Conservation (phyloP, 2,888 invertebrate genomes). For the Isotomurus palustris region DNA sequence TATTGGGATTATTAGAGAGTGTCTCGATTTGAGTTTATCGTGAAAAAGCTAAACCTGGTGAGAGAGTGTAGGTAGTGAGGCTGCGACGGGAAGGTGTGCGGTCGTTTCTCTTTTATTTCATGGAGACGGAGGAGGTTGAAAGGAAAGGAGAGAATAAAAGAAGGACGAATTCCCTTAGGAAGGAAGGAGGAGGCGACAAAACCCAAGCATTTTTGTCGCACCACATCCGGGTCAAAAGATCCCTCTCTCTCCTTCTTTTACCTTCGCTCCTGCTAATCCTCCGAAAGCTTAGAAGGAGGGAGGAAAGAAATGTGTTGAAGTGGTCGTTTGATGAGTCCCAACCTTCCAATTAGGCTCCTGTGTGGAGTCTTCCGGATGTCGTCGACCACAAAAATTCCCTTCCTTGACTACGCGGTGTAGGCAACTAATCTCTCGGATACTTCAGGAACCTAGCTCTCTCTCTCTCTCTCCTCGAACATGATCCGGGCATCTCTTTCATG, state of each 20-base stretch:
- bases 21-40: no score
- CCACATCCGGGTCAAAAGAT: neutral
- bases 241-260: neutral
- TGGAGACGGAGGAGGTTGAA: neutral
- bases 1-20: no score
- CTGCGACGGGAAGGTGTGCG: no score
- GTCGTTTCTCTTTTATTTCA: no score
- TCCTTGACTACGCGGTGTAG: neutral
- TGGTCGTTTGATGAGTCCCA: slow-evolving; percentile 45
- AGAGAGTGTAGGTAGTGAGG: no score
- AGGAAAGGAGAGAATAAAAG: neutral
- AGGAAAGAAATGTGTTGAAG: slow-evolving; percentile 39
- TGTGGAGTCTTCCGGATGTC: slow-evolving; percentile 36
- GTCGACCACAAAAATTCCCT: slow-evolving; percentile 21
- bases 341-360: slow-evolving; percentile 44
- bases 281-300: slow-evolving; percentile 32
- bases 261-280: slow-evolving; percentile 32
- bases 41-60: no score
- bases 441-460: neutral
- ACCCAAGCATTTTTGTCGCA: neutral
- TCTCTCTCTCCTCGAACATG: neutral
- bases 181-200: slow-evolving; percentile 4
- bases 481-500: neutral
- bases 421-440: neutral
- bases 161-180: neutral